Percentiles rank a stretch among this genome's conserved stretches.
phyloP scores from a whole-genome alignment of 2,888 invertebrate species.

The Opisthograptis luteolata region DNA sequence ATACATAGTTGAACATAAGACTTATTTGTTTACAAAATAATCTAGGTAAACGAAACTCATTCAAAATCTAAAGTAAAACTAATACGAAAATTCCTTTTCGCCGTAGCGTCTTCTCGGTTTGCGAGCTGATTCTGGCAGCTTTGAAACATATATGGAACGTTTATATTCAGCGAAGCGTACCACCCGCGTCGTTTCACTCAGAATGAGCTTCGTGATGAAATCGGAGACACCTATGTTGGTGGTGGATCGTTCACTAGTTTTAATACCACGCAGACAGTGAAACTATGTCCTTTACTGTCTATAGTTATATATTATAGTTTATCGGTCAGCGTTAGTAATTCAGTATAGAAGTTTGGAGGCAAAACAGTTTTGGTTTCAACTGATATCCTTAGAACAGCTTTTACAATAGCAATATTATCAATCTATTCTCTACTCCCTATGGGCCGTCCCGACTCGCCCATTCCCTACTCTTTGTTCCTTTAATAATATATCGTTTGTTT shows the following conservation, averaged over 20 bases:
- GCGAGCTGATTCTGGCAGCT: constrained; percentile 50
- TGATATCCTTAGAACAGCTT: constrained; percentile 50
- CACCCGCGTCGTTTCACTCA: constrained; percentile 71
- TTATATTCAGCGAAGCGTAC: constrained; percentile 71
- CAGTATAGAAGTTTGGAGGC: constrained; percentile 37
- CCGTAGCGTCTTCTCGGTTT: constrained; percentile 38
- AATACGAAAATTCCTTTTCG: constrained; percentile 30
- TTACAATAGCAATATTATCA: constrained; percentile 62
- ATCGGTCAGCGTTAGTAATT: too few species aligned
- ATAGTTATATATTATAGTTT: too few species aligned
- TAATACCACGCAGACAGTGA: constrained; percentile 41
- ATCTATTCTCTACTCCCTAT: constrained; percentile 60
- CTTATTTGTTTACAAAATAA: neutral
- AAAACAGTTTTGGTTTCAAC: constrained; percentile 52
- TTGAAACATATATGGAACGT: constrained; percentile 63
- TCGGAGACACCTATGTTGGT: constrained; percentile 62
- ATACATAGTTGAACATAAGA: constrained; percentile 1
- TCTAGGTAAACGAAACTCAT: neutral
- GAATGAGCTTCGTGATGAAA: constrained; percentile 57
- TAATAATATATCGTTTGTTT: constrained; percentile 63
- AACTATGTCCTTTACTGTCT: too few species aligned
- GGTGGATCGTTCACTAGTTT: constrained; percentile 45
- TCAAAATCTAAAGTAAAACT: constrained; percentile 22
- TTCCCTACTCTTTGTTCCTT: constrained; percentile 49
- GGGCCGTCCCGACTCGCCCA: constrained; percentile 50